These are phyloP conservation scores for Linurgus olivaceus DNA, from an alignment of 2,797 vertebrate genomes.

Conservation along the genomic window DNA sequence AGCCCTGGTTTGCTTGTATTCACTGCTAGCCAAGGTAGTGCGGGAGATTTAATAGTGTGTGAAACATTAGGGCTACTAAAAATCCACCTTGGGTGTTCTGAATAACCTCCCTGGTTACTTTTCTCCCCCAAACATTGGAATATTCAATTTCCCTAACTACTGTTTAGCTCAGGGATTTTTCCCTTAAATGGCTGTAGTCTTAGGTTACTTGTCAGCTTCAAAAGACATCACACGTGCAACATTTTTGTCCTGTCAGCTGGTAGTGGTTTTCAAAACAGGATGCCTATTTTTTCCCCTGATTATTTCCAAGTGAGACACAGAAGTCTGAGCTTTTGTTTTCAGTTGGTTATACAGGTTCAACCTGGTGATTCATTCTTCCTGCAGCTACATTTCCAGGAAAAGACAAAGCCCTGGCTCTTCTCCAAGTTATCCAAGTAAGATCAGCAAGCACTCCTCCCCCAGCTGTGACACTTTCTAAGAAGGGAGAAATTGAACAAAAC, in stretches of 20 bases:
- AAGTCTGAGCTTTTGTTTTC: constrained; percentile 59
- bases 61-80: neutral
- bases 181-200: constrained; percentile 26
- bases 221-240: neutral
- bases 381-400: constrained; percentile 54
- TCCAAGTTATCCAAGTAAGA: constrained; percentile 31
- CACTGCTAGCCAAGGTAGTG: neutral
- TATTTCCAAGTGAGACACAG: constrained; percentile 39
- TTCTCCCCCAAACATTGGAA: neutral
- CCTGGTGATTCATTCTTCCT: constrained; percentile 65
- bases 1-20: neutral
- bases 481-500: constrained; percentile 12
- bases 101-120: neutral
- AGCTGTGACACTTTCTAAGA: constrained; percentile 56
- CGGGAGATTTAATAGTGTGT: neutral
- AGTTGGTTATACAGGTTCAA: constrained; percentile 27
- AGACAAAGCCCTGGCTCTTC: constrained; percentile 47
- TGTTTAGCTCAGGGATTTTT: neutral
- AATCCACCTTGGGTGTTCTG: neutral
- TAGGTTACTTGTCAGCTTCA: neutral
- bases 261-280: constrained; percentile 57
- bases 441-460: neutral
- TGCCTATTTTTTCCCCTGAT: constrained; percentile 51
- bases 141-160: neutral
- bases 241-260: constrained; percentile 52